phyloP scores from a whole-genome alignment of 2,797 vertebrate genomes.

The Thamnophis elegans region DNA sequence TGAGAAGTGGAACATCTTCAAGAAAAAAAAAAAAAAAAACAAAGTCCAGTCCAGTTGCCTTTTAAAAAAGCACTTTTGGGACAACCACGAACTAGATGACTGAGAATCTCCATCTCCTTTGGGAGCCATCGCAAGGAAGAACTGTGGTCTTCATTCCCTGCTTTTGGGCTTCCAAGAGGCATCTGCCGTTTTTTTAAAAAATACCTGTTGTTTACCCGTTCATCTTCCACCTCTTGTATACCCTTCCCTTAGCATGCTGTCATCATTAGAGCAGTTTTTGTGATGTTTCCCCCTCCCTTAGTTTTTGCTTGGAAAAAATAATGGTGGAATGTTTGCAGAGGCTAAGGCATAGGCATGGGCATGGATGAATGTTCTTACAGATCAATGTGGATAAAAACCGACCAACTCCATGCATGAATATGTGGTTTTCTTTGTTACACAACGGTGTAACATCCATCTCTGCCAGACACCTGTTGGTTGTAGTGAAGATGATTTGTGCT shows the following conservation, averaged over 20 bases:
- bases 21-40: too few relatives aligned
- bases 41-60: too few relatives aligned
- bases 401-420: neutral
- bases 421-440: neutral
- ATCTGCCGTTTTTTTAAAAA: neutral
- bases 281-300: neutral
- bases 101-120: neutral
- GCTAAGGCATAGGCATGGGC: neutral
- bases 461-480: neutral
- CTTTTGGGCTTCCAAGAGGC: neutral
- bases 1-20: too few relatives aligned
- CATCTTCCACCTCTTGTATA: neutral
- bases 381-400: neutral
- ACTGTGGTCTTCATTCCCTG: neutral
- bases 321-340: neutral
- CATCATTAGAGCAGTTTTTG: neutral
- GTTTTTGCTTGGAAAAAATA: neutral
- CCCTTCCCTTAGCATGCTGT: neutral
- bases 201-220: neutral
- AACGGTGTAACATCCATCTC: neutral
- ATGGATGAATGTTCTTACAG: neutral
- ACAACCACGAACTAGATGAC: too few relatives aligned
- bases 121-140: neutral
- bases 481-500: neutral
- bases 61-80: too few relatives aligned